phyloP scores from a whole-genome alignment of 2,888 invertebrate species.

The Drosophila differens region DNA sequence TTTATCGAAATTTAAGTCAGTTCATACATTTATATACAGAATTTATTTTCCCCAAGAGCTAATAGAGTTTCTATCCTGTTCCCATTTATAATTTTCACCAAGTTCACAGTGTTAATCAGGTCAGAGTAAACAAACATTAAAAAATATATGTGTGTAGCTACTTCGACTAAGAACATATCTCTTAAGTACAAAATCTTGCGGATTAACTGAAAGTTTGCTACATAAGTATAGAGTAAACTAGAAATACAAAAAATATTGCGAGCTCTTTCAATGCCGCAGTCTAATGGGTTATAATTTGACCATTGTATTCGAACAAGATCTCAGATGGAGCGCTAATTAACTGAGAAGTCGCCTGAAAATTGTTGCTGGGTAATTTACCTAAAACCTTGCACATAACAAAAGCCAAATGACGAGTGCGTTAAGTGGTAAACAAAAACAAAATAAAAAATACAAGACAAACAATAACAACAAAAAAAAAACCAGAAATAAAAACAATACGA shows the following conservation, averaged over 20 bases:
- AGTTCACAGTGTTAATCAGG: conserved; percentile 7
- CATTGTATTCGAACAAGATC: conserved; percentile 61
- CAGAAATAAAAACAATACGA: conserved; percentile 29
- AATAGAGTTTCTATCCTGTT: too few relatives aligned
- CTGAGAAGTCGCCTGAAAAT: conserved; percentile 71
- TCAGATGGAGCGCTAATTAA: conserved; percentile 65
- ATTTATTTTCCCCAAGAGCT: background rate
- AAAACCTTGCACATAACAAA: conserved; percentile 56
- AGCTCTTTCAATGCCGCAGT: conserved; percentile 50
- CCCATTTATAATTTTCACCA: background rate
- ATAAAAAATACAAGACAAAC: background rate
- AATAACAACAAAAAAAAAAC: conserved; percentile 18
- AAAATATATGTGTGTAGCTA: background rate
- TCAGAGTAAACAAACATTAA: conserved; percentile 2
- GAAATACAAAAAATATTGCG: conserved; percentile 17
- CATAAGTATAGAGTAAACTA: conserved; percentile 5
- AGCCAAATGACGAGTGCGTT: conserved; percentile 61
- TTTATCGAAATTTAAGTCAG: background rate
- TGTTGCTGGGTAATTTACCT: conserved; percentile 39
- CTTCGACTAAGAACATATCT: conserved; percentile 3
- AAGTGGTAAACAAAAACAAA: conserved; percentile 35
- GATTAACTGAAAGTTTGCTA: conserved; percentile 12
- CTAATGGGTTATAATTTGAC: conserved; percentile 72
- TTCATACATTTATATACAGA: background rate
- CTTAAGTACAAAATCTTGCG: background rate